Conservation (phyloP, 2,113 vertebrate genomes). For the Podarcis cretensis region DNA sequence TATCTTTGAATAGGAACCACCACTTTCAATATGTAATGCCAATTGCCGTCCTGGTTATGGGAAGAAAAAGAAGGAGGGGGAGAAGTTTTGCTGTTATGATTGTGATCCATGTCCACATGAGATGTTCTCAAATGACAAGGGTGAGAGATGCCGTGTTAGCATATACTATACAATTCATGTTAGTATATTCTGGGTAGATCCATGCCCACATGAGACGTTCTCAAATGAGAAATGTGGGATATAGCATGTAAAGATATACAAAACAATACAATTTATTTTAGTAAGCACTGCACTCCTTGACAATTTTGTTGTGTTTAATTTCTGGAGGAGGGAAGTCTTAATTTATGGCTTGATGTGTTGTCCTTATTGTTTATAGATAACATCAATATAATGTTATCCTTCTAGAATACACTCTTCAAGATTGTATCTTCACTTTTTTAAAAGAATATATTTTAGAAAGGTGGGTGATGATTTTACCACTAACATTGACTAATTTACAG, state of each 20-base stretch:
- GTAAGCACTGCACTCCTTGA: too few species aligned
- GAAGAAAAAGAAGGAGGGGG: background rate
- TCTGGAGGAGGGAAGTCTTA: background rate
- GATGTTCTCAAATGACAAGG: background rate
- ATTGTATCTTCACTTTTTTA: background rate
- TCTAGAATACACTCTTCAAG: background rate
- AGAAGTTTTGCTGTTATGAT: background rate
- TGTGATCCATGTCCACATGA: background rate
- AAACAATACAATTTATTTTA: background rate
- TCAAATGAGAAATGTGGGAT: background rate
- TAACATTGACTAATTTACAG: background rate
- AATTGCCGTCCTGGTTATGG: background rate
- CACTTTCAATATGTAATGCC: background rate
- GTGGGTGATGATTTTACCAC: background rate
- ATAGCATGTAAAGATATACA: background rate
- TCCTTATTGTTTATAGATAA: background rate
- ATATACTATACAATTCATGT: background rate
- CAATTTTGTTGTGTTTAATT: background rate
- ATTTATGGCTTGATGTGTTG: background rate
- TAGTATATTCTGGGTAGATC: too few species aligned
- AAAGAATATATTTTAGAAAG: background rate
- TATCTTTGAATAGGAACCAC: background rate
- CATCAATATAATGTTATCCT: background rate
- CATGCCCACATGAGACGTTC: background rate
- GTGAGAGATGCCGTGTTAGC: background rate